These are phyloP conservation scores for Puffinus mauretanicus DNA, from an alignment of 2,113 vertebrate species.

Conservation along the genomic window DNA sequence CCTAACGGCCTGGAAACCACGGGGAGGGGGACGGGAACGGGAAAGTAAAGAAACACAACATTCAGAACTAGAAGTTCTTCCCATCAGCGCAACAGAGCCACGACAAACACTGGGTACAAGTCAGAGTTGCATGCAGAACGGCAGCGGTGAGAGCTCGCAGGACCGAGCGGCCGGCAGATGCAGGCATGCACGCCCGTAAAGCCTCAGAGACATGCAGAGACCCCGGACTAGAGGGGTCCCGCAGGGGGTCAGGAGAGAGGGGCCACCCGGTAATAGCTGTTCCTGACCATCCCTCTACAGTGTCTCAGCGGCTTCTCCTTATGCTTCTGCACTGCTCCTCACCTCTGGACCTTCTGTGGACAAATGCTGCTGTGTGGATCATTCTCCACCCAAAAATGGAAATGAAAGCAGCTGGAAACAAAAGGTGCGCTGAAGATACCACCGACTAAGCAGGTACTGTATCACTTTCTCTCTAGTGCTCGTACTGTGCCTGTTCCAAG, in stretches of 20 bases:
- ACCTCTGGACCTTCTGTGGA: fast-evolving
- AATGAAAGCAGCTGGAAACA: fast-evolving
- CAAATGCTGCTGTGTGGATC: neutral
- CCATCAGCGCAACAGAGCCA: fast-evolving
- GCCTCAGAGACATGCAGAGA: neutral
- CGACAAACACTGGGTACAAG: fast-evolving
- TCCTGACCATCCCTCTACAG: fast-evolving
- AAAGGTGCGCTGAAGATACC: too few relatives aligned
- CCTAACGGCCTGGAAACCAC: neutral
- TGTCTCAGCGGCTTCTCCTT: neutral
- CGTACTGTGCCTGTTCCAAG: neutral
- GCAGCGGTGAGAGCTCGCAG: neutral
- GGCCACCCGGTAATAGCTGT: neutral
- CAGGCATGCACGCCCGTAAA: neutral
- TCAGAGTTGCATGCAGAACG: neutral
- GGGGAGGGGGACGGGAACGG: neutral
- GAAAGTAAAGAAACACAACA: too few relatives aligned
- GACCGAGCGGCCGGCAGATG: neutral
- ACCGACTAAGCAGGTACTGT: neutral
- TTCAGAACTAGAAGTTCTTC: fast-evolving
- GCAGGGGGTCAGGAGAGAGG: neutral
- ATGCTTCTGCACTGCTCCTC: neutral
- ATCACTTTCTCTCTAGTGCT: too few relatives aligned
- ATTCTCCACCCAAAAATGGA: fast-evolving
- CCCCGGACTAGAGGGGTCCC: neutral